Percentiles rank a stretch among this genome's conserved stretches.
Conservation (phyloP, 2,113 vertebrate species). For the Chroicocephalus ridibundus region DNA sequence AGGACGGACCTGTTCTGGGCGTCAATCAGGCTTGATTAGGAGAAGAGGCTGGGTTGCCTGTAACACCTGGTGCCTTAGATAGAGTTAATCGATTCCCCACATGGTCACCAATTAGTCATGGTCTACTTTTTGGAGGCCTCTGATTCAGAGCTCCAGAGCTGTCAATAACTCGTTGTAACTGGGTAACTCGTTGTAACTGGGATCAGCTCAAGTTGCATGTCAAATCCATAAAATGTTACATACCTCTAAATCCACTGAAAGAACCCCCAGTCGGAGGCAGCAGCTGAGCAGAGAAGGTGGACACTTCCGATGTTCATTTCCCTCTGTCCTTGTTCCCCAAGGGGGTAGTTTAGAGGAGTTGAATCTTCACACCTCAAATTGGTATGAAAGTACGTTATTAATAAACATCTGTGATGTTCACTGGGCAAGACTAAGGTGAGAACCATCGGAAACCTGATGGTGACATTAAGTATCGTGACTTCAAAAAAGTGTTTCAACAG, state of each 20-base stretch:
- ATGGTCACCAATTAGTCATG: background rate
- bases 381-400: background rate
- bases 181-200: rapidly evolving
- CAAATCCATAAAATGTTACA: background rate
- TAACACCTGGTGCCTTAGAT: background rate
- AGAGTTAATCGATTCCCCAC: background rate
- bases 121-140: background rate
- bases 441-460: background rate
- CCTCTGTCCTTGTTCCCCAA: background rate
- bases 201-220: rapidly evolving
- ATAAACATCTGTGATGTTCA: background rate
- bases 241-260: background rate
- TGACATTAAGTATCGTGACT: background rate
- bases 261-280: rapidly evolving
- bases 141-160: background rate
- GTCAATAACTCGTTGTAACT: background rate
- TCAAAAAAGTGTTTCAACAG: background rate
- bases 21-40: rapidly evolving
- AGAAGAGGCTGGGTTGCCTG: background rate
- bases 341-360: background rate
- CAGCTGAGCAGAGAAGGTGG: background rate
- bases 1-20: background rate
- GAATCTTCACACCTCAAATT: background rate
- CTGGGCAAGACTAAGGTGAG: background rate
- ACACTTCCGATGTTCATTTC: background rate